Evolutionary conservation across 2,888 invertebrate species (phyloP), one percentile per base, ranked within the genome.

Genomic region (Callimorpha dominula): DNA sequence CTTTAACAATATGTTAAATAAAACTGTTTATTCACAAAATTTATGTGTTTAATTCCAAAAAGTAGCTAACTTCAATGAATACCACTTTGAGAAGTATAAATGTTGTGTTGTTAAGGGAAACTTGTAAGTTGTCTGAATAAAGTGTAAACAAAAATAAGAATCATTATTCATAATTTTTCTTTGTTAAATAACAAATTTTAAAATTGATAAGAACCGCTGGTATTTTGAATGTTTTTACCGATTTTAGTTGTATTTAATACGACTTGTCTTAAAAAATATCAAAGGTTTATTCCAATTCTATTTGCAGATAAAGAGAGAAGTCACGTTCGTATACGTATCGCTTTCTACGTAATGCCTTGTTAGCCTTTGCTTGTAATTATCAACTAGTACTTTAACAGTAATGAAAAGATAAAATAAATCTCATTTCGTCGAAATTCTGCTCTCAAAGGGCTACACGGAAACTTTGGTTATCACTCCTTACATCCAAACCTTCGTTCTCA

Each of bases 401-500:
- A 4, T 9, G 12, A 31, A 50, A 12, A 12, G 31, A 12, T 11
- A 60, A 60, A 60, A 60, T 31, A 60, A 60, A 7, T 43, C 63
- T 17, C 7, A 40, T 15, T 15, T 42, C 40, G 0, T 62, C 12
- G 15, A 40, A 40, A 40, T 62, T 62, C 40, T 7, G 31, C 5
- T 65, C 46, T 46, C 12, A 65, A 65, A 4, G 12, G 0, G 43
- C 9, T 20, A 12, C 42, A 52, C 43, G 54, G 68, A 60, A 46
- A 60, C 17, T 57, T 60, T 11, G 42, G 20, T 54, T 65, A 54
- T 1, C 40, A 54, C 64, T 65, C 17, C 49, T 49, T 17, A 57
- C 66, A 42, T 67, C 43, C 15, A 20, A 60, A 62, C 66, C 62
- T 60, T 62, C 66, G 15, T 66, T 66, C 60, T 66, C 50, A 50